These are phyloP conservation scores for Rhinella marina DNA, from an alignment of 2,797 vertebrate species.

Conservation along the genomic window DNA sequence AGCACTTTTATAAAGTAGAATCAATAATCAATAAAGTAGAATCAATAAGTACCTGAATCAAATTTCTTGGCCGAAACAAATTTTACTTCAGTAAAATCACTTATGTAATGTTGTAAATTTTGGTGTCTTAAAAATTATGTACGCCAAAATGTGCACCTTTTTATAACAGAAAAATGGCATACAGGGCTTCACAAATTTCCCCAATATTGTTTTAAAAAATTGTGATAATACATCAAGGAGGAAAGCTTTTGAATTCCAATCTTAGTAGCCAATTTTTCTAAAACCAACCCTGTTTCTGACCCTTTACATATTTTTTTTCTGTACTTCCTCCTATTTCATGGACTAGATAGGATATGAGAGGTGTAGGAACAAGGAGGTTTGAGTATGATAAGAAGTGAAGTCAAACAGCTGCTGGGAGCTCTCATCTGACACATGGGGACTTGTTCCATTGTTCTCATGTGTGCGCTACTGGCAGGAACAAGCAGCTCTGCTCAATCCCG, in stretches of 20 bases:
- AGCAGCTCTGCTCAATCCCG: conserved; percentile 23
- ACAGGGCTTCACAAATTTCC: too few relatives aligned
- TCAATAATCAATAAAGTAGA: too few relatives aligned
- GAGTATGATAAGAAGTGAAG: conserved; percentile 53
- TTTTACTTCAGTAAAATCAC: too few relatives aligned
- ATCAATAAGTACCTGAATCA: too few relatives aligned
- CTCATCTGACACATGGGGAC: conserved; percentile 49
- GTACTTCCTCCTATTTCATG: neutral
- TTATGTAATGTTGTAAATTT: too few relatives aligned
- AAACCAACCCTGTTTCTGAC: neutral
- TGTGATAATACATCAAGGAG: neutral
- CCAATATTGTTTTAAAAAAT: too few relatives aligned
- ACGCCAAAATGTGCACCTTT: too few relatives aligned
- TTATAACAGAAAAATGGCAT: too few relatives aligned
- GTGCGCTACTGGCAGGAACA: conserved; percentile 49
- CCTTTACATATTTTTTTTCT: neutral
- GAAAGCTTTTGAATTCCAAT: neutral
- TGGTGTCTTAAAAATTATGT: too few relatives aligned
- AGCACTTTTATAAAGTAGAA: too few relatives aligned
- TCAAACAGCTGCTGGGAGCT: conserved; percentile 54
- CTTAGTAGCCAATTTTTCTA: neutral
- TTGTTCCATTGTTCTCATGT: conserved; percentile 52
- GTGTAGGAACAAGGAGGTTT: neutral
- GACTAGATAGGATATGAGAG: conserved; percentile 9
- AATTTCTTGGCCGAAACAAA: too few relatives aligned